Conservation (phyloP, 2,888 invertebrate species). For the Neuroscelio doddi region DNA sequence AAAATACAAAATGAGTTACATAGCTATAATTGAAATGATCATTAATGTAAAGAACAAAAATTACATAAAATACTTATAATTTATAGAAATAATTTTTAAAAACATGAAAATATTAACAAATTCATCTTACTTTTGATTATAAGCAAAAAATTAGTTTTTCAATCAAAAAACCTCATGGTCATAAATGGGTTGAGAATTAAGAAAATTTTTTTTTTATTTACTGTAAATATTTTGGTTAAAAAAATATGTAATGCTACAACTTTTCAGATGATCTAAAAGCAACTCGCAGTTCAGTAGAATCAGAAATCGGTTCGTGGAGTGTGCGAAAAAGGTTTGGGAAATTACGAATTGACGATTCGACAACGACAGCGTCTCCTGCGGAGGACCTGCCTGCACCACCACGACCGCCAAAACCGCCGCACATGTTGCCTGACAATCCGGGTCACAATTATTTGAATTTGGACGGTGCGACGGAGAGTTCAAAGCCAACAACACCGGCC, state of each 20-base stretch:
- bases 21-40: no score
- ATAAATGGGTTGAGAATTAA: no score
- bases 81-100: no score
- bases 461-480: conserved; percentile 67
- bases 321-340: conserved; percentile 77
- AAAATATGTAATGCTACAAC: no score
- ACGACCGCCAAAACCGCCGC: conserved; percentile 83
- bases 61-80: no score
- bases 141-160: no score
- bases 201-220: no score
- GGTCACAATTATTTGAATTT: conserved; percentile 74
- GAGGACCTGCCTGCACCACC: conserved; percentile 77
- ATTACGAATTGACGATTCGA: conserved; percentile 66
- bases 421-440: conserved; percentile 71
- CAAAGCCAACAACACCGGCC: conserved; percentile 67
- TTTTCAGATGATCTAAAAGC: conserved; percentile 71
- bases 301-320: conserved; percentile 75
- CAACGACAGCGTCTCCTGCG: conserved; percentile 55
- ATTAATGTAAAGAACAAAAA: no score
- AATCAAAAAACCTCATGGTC: no score
- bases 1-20: no score
- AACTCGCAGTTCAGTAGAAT: conserved; percentile 76
- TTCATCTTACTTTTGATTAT: no score
- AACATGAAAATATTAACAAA: no score
- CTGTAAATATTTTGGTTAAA: not conserved